Conservation (phyloP, 2,113 vertebrate species). For the Eonycteris spelaea region DNA sequence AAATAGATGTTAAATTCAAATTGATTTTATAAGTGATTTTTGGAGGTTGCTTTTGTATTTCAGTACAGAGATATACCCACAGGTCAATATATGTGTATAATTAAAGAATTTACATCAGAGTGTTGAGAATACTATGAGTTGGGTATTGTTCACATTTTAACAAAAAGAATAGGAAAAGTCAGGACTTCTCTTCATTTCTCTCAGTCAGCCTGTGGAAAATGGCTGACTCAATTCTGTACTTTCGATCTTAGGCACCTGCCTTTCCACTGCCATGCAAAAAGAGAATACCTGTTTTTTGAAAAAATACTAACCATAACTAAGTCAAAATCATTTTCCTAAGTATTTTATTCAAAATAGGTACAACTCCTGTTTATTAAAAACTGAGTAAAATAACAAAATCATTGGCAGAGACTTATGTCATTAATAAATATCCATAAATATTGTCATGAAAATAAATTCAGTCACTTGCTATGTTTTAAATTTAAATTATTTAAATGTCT, state of each 20-base stretch:
- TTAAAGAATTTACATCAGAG: background rate
- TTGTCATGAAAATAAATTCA: background rate
- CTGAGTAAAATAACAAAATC: background rate
- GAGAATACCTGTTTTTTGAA: background rate
- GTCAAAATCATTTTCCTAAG: background rate
- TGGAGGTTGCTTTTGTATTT: background rate
- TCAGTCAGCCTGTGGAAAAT: background rate
- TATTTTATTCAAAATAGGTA: background rate
- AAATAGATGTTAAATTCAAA: background rate
- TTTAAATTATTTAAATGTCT: background rate
- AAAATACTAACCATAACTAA: background rate
- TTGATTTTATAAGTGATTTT: background rate
- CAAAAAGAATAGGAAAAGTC: background rate
- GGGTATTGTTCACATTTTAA: background rate
- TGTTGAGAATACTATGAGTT: background rate
- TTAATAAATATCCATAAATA: background rate
- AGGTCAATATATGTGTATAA: background rate
- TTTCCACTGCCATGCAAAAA: background rate
- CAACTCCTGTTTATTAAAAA: background rate
- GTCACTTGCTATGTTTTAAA: background rate
- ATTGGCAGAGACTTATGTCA: background rate
- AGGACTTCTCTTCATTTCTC: background rate
- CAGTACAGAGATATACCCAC: background rate
- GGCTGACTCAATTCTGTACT: background rate
- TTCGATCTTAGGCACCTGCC: background rate